Evolutionary conservation across 2,888 invertebrate species (phyloP).

Genomic region (Gandaritis pyraliata): DNA sequence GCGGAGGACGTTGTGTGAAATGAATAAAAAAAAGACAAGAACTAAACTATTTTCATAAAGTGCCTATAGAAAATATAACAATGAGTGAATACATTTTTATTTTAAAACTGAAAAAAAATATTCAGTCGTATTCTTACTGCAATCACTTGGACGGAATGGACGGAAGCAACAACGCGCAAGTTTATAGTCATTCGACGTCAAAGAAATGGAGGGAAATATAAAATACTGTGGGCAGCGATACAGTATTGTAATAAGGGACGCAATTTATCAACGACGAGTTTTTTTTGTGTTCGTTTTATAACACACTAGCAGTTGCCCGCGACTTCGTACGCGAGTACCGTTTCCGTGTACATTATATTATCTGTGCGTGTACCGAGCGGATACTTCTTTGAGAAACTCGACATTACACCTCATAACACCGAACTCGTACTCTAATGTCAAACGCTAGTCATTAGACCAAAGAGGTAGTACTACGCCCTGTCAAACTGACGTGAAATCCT

Average conservation of each 20-base stretch:
- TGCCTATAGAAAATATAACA: slow-evolving; percentile 12
- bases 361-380: no score
- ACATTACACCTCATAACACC: no score
- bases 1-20: no score
- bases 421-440: no score
- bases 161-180: slow-evolving; percentile 47
- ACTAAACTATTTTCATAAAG: slow-evolving; percentile 16
- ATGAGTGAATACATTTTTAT: slow-evolving; percentile 41
- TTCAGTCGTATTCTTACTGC: slow-evolving; percentile 42
- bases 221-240: slow-evolving; percentile 64
- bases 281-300: slow-evolving; percentile 68
- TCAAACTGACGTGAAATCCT: no score
- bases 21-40: neutral
- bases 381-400: no score
- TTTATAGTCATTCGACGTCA: slow-evolving; percentile 57
- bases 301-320: no score
- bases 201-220: slow-evolving; percentile 59
- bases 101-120: slow-evolving; percentile 46
- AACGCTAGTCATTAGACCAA: no score
- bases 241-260: slow-evolving; percentile 65
- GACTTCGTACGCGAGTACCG: no score
- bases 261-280: slow-evolving; percentile 72
- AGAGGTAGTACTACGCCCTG: no score
- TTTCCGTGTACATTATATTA: no score
- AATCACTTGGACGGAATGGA: no score